Conservation (phyloP, 2,888 invertebrate genomes). For the Slavum lentiscoides region DNA sequence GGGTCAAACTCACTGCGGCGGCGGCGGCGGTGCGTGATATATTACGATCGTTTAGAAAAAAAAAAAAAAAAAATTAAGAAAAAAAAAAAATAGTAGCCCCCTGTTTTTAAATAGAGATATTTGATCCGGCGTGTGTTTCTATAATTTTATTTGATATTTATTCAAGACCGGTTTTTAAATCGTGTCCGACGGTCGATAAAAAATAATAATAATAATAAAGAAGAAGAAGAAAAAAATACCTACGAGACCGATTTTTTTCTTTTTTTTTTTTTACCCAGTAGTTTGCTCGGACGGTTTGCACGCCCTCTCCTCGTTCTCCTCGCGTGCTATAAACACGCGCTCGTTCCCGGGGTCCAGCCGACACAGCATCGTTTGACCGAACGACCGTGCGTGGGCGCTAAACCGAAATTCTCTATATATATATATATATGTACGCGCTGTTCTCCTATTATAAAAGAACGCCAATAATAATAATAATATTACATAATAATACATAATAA, state of each 20-base stretch:
- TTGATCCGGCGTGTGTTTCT: constrained; percentile 40
- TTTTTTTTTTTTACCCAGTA: constrained; percentile 26
- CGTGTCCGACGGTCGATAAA: constrained; percentile 19
- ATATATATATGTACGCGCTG: no score
- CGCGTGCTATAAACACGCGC: background rate
- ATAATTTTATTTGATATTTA: constrained; percentile 48
- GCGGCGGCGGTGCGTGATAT: constrained; percentile 31
- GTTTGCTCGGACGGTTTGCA: constrained; percentile 43
- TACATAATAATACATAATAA: no score
- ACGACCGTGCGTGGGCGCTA: constrained; percentile 40
- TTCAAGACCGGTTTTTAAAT: constrained; percentile 49
- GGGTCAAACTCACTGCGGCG: constrained; percentile 17
- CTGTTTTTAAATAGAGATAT: constrained; percentile 50
- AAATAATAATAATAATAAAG: constrained; percentile 6
- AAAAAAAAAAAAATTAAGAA: no score
- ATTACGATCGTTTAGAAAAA: constrained; percentile 36
- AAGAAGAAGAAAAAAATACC: no score
- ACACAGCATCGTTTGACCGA: background rate
- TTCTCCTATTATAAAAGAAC: background rate
- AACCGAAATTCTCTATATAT: constrained; percentile 4
- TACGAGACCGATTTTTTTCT: constrained; percentile 4
- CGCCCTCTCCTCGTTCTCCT: background rate
- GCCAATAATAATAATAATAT: no score
- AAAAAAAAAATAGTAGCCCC: constrained; percentile 40
- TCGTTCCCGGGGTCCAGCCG: background rate